These are phyloP conservation scores for Oceanodroma tethys DNA, from an alignment of 2,113 vertebrate species.

Conservation along the genomic window DNA sequence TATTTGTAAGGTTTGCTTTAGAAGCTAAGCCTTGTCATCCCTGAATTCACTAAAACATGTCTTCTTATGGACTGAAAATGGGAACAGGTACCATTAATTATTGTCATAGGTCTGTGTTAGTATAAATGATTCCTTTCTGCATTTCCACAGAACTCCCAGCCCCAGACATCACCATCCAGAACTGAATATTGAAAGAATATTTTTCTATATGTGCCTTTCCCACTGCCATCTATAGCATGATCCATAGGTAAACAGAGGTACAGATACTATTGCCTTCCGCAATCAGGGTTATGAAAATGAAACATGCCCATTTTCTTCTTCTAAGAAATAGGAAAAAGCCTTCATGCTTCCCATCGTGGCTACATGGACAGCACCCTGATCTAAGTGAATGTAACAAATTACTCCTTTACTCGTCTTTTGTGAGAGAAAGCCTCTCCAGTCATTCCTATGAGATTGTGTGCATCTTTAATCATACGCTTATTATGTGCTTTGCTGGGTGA, in stretches of 20 bases:
- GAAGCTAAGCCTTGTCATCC: neutral
- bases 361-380: neutral
- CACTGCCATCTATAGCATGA: neutral
- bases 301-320: neutral
- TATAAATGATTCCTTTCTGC: neutral
- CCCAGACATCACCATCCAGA: neutral
- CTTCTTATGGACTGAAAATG: neutral
- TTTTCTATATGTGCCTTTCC: neutral
- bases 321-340: neutral
- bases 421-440: neutral
- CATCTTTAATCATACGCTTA: neutral
- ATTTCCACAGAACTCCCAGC: neutral
- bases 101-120: neutral
- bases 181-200: neutral
- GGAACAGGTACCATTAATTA: neutral
- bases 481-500: neutral
- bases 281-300: neutral
- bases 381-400: neutral
- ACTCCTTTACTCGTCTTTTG: neutral
- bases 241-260: neutral
- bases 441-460: neutral
- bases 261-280: neutral
- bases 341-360: neutral
- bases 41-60: neutral
- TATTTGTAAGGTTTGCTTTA: neutral